Base-by-base conservation (phyloP, 2,113 vertebrate species). In the Acanthisitta chloris region DNA sequence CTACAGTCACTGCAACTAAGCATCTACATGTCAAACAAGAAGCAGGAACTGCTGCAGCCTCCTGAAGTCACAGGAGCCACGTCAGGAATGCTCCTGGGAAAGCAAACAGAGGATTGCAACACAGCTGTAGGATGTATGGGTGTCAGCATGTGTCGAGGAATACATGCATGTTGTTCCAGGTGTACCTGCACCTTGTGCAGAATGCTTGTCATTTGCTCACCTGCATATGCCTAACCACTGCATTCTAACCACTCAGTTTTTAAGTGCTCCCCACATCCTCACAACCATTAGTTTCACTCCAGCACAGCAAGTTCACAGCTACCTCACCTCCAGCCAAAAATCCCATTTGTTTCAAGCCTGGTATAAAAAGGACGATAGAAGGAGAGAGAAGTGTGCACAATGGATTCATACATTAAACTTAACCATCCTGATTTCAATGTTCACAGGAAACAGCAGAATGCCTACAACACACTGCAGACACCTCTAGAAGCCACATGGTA, bases 101-200 rank as follows among this genome's bases (percentile, higher is more conserved):
- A 77, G 33, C 38, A 62, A 88, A 79, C 25, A 16, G 36, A 69
- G 21, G 25, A 57, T 12, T 78, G 81, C 88, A 89, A 45, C 49
- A 81, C 34, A 76, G 33, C 70, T 69, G 46, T 40, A 59, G n/a
- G 66, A 54, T 1, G 5, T 18, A 17, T 62, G 66, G 55, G 29
- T 1, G 9, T 15, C 52, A 13, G 23, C 5, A 48, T 1, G 40
- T 36, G 10, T 18, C 21, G 46, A 69, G 31, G 48, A 76, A 76
- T 8, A 38, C 1, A 1, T 54, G 54, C 20, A 6, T 25, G 20
- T 57, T 49, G 25, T 62, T 14, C 19, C 45, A 17, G 4, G 0
- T 49, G 80, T 38, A 55, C 24, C 28, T 70, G 55, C 73, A 58
- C 17, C 17, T 46, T 80, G n/a, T 36, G 59, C 38, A 51, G 29